Evolutionary conservation across 2,888 invertebrate genomes (phyloP).

Genomic region (Leptogaster cylindrica): DNA sequence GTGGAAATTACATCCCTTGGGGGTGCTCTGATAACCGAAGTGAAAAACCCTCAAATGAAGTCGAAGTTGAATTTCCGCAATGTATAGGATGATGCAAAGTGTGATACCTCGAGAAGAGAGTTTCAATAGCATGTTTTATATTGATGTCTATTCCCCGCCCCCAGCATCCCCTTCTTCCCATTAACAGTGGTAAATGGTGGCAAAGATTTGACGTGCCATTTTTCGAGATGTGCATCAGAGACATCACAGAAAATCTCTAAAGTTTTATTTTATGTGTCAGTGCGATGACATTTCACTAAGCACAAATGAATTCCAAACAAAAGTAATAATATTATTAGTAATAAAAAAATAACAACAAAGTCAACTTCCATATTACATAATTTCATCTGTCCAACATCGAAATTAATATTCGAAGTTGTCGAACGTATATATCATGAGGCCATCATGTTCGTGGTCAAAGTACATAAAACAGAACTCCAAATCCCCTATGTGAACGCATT

Average conservation of each 20-base stretch:
- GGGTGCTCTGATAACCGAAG: conserved; percentile 27
- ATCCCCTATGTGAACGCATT: conserved; percentile 24
- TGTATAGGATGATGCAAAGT: neutral
- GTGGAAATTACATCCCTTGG: conserved; percentile 37
- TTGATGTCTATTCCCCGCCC: neutral
- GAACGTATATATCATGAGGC: conserved; percentile 32
- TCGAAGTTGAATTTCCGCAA: neutral
- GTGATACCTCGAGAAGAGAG: neutral
- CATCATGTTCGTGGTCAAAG: conserved; percentile 24
- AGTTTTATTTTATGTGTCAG: neutral
- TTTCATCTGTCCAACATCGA: neutral
- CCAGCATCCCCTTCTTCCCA: neutral
- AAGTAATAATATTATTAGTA: no score
- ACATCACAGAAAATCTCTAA: neutral
- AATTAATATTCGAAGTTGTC: conserved; percentile 30
- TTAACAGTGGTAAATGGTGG: no score
- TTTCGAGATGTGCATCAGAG: no score
- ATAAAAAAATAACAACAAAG: no score
- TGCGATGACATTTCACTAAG: neutral
- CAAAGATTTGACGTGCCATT: no score
- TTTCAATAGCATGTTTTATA: neutral
- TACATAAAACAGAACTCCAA: conserved; percentile 34
- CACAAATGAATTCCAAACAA: neutral
- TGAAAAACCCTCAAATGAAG: conserved; percentile 26
- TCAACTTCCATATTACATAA: neutral